A percentile compares a stretch with the other conserved stretches of the same genome.
Evolutionary conservation across 2,113 vertebrate genomes (phyloP).

Genomic region (Coreoperca whiteheadi): DNA sequence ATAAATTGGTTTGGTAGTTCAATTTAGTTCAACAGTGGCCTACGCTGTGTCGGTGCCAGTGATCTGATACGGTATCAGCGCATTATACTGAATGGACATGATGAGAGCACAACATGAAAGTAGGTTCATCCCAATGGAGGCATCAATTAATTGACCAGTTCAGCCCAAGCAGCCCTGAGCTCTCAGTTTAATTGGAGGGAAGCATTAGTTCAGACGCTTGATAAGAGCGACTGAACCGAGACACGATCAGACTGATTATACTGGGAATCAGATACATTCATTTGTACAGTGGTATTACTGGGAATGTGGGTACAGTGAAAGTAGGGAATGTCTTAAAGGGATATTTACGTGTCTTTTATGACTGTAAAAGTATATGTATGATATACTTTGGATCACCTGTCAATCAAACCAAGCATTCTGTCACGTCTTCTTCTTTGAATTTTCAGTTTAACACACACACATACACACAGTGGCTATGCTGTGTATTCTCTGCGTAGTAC

Average conservation of each 20-base stretch:
- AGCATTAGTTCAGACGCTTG: conserved; percentile 21
- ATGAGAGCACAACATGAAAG: conserved; percentile 53
- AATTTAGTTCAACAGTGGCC: neutral
- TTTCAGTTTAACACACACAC: neutral
- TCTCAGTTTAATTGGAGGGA: conserved; percentile 53
- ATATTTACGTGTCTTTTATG: neutral
- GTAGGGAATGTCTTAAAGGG: neutral
- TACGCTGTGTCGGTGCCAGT: conserved; percentile 18
- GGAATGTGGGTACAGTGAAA: neutral
- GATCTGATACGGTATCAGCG: conserved; percentile 15
- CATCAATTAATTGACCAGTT: conserved; percentile 59
- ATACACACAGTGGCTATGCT: neutral
- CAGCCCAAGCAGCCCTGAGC: conserved; percentile 58
- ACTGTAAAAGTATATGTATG: neutral
- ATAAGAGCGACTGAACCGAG: conserved; percentile 17
- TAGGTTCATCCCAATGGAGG: conserved; percentile 56
- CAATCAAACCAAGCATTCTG: neutral
- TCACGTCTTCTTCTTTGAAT: neutral
- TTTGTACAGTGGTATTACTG: conserved; percentile 7
- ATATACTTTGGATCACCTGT: too few relatives aligned
- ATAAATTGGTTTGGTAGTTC: neutral
- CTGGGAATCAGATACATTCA: conserved; percentile 31
- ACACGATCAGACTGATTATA: conserved; percentile 31
- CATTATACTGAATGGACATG: conserved; percentile 37
- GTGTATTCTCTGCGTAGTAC: neutral